Evolutionary conservation across 2,797 vertebrate species (phyloP), one percentile per base, ranked within the genome.

Genomic region (Distichodus sexfasciatus): DNA sequence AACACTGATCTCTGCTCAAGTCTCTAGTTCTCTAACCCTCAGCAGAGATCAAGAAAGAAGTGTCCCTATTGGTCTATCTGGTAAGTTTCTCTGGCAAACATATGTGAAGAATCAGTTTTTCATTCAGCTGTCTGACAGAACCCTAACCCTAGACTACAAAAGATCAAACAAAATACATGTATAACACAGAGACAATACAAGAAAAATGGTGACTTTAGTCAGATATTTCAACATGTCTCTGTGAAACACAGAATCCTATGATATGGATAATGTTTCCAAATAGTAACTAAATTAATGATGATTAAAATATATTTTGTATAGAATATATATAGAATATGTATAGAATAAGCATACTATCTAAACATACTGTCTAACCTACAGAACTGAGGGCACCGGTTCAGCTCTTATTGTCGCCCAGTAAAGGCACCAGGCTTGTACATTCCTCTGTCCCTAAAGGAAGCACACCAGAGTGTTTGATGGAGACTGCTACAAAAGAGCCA

Each of bases 11-110:
- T 19, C 35, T 6, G 24, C 23, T 9, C 33, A 50, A 4, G 33
- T 46, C 24, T 41, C 76, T 0, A 28, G 72, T 10, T 72, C 71
- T 67, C 72, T 62, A 0, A 12, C 71, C 55, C 83, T 87, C 80
- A 75, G 71, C 0, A 81, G 44, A 76, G 59, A 74, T 17, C 58
- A 71, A 19, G 86, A 90, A 70, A 88, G 76, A 69, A 14, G 74
- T 28, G 72, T n/a, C n/a, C n/a, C n/a, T n/a, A 4, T 59, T 59
- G 17, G 6, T 21, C 43, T 17, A 46, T 9, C 43, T 46, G 43
- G 17, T 19, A 46, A 9, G 15, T 19, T 17, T 8, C n/a, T n/a
- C 14, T 44, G 14, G 17, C 1, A 58, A 40, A 38, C 24, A 51
- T n/a, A 6, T 15, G 14, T 14, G 14, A 24, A 28, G 15, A 41